Percentiles rank a stretch among this genome's conserved stretches.
Conservation (phyloP, 2,888 invertebrate genomes). For the Acheta domesticus region DNA sequence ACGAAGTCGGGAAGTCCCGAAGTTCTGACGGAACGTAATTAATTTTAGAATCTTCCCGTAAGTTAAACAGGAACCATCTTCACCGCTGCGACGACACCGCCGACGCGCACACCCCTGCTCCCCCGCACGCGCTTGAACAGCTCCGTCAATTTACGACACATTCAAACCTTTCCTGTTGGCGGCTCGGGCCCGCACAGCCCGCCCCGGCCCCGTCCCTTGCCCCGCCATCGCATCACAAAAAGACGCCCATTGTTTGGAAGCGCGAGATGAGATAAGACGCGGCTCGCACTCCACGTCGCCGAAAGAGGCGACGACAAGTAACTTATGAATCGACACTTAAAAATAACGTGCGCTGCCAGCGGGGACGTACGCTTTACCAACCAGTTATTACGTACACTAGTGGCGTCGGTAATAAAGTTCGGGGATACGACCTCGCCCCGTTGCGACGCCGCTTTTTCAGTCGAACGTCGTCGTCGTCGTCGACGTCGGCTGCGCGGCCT, state of each 20-base stretch:
- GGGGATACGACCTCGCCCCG: neutral
- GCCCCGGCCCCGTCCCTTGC: neutral
- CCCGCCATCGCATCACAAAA: constrained; percentile 3
- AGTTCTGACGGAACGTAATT: constrained; percentile 18
- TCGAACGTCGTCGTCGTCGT: neutral
- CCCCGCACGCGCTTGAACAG: neutral
- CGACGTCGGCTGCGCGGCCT: neutral
- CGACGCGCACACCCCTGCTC: neutral
- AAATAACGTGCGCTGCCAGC: neutral
- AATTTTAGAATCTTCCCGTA: constrained; percentile 18
- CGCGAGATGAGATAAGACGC: neutral
- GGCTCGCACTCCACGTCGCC: neutral
- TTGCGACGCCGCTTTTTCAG: neutral
- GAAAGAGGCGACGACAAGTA: neutral
- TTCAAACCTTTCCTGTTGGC: neutral
- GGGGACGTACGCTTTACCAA: constrained; percentile 18
- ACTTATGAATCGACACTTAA: constrained; percentile 3
- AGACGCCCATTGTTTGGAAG: constrained; percentile 18
- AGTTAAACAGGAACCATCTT: constrained; percentile 18
- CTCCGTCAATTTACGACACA: constrained; percentile 18
- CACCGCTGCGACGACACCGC: neutral
- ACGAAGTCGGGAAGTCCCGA: neutral
- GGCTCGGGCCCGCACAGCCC: neutral
- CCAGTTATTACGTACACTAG: neutral
- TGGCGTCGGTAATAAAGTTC: neutral